Evolutionary conservation across 2,888 invertebrate genomes (phyloP).

Genomic region (Cecidostiba fungosa): DNA sequence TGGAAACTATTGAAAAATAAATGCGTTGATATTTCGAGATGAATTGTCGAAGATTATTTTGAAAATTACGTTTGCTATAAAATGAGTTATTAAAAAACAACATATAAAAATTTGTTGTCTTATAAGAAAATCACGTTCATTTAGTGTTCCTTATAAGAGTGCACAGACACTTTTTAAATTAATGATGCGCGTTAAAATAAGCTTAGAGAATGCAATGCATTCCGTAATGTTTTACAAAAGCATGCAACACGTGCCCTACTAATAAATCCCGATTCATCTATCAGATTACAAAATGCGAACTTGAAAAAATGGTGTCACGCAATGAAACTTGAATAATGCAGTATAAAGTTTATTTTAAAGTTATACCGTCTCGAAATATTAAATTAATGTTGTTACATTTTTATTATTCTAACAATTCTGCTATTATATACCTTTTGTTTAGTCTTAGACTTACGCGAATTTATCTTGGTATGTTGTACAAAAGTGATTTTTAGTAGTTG

Average conservation of each 20-base stretch:
- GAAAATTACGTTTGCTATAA: background rate
- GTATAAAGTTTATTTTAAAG: conserved; percentile 20
- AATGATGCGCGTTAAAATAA: background rate
- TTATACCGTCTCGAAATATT: background rate
- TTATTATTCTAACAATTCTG: background rate
- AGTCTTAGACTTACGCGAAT: background rate
- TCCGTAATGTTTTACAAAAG: conserved; percentile 11
- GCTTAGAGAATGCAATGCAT: background rate
- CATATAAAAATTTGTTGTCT: background rate
- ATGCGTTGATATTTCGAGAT: background rate
- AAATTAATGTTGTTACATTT: background rate
- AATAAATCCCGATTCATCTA: conserved; percentile 27
- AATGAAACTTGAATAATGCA: conserved; percentile 7
- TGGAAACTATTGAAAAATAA: conserved; percentile 24
- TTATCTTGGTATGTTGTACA: background rate
- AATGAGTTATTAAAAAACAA: background rate
- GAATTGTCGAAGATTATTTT: background rate
- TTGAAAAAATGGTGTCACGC: conserved; percentile 15
- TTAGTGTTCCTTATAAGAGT: background rate
- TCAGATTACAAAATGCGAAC: conserved; percentile 28
- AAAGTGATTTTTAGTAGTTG: background rate
- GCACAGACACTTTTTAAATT: background rate
- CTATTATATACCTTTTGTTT: background rate
- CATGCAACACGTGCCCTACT: conserved; percentile 18
- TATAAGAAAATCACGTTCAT: background rate